These are phyloP conservation scores for Drosophila kepulauana DNA, from an alignment of 1,140 invertebrate species.

Conservation along the genomic window DNA sequence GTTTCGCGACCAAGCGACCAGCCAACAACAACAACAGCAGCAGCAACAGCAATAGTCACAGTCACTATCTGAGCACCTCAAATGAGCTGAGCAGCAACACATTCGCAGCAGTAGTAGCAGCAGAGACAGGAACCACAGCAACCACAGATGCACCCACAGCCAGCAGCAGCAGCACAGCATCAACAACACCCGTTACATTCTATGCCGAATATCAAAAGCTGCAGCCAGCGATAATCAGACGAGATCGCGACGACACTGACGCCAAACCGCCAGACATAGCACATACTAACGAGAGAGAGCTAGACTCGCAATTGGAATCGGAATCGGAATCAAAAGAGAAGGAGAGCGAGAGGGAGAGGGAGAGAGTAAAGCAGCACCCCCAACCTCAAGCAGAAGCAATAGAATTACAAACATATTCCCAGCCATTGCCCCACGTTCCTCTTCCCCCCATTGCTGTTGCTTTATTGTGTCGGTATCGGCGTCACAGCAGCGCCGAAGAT, in stretches of 20 bases:
- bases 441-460: background rate
- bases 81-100: constrained; percentile 9
- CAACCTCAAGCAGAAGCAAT: background rate
- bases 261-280: constrained; percentile 70
- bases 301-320: background rate
- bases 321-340: background rate
- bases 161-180: constrained; percentile 33
- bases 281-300: constrained; percentile 3
- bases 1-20: constrained; percentile 93
- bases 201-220: constrained; percentile 75
- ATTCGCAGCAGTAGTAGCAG: constrained; percentile 7
- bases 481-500: constrained; percentile 77
- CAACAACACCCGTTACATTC: constrained; percentile 32
- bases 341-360: background rate
- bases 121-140: constrained; percentile 15
- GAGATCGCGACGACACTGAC: constrained; percentile 61
- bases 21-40: constrained; percentile 79
- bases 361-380: background rate
- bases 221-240: constrained; percentile 74
- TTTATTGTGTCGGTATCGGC: constrained; percentile 53
- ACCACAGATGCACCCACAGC: constrained; percentile 30
- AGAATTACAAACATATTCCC: background rate
- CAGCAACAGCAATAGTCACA: constrained; percentile 27
- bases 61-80: constrained; percentile 12
- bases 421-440: constrained; percentile 12